Conservation (phyloP, 2,888 invertebrate genomes). For the Melanargia galathea region DNA sequence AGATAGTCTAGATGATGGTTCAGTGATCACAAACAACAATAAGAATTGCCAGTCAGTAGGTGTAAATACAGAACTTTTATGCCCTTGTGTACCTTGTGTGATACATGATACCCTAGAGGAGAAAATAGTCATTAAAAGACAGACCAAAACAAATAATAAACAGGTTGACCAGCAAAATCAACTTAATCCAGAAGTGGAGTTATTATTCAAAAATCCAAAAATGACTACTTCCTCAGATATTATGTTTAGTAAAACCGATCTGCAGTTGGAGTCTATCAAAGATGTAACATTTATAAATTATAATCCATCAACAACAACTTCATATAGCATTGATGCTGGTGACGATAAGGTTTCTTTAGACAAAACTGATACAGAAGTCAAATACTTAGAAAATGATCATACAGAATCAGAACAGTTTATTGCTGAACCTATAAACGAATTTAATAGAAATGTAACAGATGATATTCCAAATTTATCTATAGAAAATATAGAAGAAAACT, state of each 20-base stretch:
- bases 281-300: slow-evolving; percentile 43
- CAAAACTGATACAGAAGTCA: background rate
- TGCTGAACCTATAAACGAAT: background rate
- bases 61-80: slow-evolving; percentile 69
- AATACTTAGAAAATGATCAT: background rate
- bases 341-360: slow-evolving; percentile 16
- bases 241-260: slow-evolving; percentile 47
- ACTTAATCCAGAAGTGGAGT: slow-evolving; percentile 54
- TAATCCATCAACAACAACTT: slow-evolving; percentile 40
- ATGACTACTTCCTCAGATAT: slow-evolving; percentile 58
- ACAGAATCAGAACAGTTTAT: background rate
- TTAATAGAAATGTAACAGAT: slow-evolving; percentile 43
- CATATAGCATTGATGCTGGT: slow-evolving; percentile 43
- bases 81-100: slow-evolving; percentile 66
- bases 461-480: slow-evolving; percentile 52
- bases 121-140: slow-evolving; percentile 48
- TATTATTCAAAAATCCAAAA: slow-evolving; percentile 68
- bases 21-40: slow-evolving; percentile 42
- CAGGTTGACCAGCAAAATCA: slow-evolving; percentile 19
- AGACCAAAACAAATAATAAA: slow-evolving; percentile 38
- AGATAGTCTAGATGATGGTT: slow-evolving; percentile 66
- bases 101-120: slow-evolving; percentile 61
- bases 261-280: slow-evolving; percentile 46
- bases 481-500: slow-evolving; percentile 61
- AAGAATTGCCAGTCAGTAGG: slow-evolving; percentile 62